Percentiles rank a stretch among this genome's conserved stretches.
Conservation (phyloP, 2,113 vertebrate species). For the Eidolon helvum region DNA sequence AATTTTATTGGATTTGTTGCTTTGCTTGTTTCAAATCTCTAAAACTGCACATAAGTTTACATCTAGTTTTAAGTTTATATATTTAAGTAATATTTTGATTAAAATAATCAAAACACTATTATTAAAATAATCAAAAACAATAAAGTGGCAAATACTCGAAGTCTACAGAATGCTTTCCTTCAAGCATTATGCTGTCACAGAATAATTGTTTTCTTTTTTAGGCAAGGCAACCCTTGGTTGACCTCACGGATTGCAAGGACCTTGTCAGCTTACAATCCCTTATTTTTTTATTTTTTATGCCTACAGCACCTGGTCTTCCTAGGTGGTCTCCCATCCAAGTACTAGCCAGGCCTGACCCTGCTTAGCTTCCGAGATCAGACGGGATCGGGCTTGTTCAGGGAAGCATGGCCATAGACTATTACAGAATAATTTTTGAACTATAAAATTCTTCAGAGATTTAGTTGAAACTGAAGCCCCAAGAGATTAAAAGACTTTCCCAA, state of each 20-base stretch:
- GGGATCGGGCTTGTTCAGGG: too few relatives aligned
- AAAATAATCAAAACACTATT: background rate
- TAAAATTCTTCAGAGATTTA: background rate
- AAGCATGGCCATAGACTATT: background rate
- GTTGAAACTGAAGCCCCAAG: background rate
- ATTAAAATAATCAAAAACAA: background rate
- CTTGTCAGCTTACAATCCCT: too few relatives aligned
- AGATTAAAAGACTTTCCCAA: slow-evolving; percentile 43
- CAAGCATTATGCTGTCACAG: background rate
- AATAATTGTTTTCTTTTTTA: background rate
- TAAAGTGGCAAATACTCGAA: too few relatives aligned
- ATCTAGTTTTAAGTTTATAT: background rate
- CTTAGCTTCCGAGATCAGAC: too few relatives aligned
- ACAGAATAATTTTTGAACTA: slow-evolving; percentile 16
- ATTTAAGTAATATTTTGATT: background rate
- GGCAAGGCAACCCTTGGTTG: too few relatives aligned
- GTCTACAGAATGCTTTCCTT: background rate
- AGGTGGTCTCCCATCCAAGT: too few relatives aligned
- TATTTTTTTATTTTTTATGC: too few relatives aligned
- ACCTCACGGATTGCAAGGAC: too few relatives aligned
- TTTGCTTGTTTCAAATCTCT: slow-evolving; percentile 14
- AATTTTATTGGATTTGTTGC: background rate
- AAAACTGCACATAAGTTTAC: background rate
- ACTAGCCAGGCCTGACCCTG: too few relatives aligned
- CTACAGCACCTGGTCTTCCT: too few relatives aligned